Evolutionary conservation across 2,888 invertebrate genomes (phyloP).

Genomic region (Xylota sylvarum): DNA sequence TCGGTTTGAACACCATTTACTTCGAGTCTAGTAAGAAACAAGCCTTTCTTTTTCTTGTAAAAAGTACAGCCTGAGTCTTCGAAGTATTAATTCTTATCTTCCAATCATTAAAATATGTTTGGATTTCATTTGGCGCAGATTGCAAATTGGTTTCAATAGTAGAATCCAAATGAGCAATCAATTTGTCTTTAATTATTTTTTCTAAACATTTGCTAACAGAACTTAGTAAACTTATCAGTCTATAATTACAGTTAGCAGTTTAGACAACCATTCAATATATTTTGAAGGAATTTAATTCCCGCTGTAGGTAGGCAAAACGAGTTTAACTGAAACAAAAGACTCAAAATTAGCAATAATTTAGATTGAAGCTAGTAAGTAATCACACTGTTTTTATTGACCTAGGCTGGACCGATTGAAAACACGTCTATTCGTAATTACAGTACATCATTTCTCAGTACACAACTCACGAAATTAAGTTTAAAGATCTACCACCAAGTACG

Average conservation of each 20-base stretch:
- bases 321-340: too few species aligned
- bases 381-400: too few species aligned
- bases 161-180: constrained; percentile 44
- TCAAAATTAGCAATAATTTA: too few species aligned
- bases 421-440: too few species aligned
- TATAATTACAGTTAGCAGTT: neutral
- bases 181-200: constrained; percentile 56
- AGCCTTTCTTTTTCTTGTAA: constrained; percentile 7
- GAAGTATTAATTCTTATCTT: neutral
- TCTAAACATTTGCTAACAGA: constrained; percentile 66
- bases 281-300: neutral
- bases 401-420: too few species aligned
- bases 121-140: too few species aligned
- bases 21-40: too few species aligned
- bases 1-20: too few species aligned
- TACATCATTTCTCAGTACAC: too few species aligned
- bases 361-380: too few species aligned
- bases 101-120: neutral
- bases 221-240: constrained; percentile 64
- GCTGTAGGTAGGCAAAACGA: neutral
- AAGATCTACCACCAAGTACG: too few species aligned
- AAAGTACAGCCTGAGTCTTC: neutral
- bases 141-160: constrained; percentile 29
- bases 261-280: neutral
- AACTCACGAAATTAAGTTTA: too few species aligned